phyloP scores from a whole-genome alignment of 2,797 vertebrate genomes.

The Enteromius unitaeniatus region DNA sequence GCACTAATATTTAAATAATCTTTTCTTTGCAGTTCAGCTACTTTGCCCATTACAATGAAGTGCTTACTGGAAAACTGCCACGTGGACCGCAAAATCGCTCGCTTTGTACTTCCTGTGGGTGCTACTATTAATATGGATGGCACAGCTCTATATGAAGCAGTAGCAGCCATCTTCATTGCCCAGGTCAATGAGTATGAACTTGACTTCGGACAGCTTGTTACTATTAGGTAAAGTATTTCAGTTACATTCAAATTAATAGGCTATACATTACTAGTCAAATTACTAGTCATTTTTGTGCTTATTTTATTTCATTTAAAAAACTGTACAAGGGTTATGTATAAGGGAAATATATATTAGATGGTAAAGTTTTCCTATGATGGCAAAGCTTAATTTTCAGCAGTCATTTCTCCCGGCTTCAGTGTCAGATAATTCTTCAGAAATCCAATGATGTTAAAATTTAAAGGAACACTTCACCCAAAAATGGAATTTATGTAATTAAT shows the following conservation, averaged over 20 bases:
- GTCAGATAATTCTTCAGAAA: neutral
- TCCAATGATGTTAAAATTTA: neutral
- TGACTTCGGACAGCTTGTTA: constrained; percentile 88
- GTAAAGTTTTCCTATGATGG: neutral
- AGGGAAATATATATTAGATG: too few relatives aligned
- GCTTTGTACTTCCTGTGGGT: constrained; percentile 88
- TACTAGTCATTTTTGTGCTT: neutral
- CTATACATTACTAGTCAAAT: neutral
- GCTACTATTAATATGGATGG: constrained; percentile 93
- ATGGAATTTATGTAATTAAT: neutral
- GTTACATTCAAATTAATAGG: neutral
- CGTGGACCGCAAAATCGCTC: constrained; percentile 85
- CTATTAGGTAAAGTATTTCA: constrained; percentile 81
- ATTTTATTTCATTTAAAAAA: neutral
- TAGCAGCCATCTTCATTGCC: constrained; percentile 89
- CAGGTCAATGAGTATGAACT: constrained; percentile 90
- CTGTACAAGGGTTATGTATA: too few relatives aligned
- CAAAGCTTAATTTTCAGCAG: neutral
- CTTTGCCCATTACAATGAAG: constrained; percentile 90
- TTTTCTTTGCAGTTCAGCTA: constrained; percentile 79
- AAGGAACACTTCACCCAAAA: neutral
- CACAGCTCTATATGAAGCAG: constrained; percentile 87
- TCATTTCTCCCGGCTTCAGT: neutral
- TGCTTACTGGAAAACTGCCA: constrained; percentile 90
- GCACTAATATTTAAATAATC: neutral